Evolutionary conservation across 2,888 invertebrate species (phyloP).

Genomic region (Acleris sparsana): DNA sequence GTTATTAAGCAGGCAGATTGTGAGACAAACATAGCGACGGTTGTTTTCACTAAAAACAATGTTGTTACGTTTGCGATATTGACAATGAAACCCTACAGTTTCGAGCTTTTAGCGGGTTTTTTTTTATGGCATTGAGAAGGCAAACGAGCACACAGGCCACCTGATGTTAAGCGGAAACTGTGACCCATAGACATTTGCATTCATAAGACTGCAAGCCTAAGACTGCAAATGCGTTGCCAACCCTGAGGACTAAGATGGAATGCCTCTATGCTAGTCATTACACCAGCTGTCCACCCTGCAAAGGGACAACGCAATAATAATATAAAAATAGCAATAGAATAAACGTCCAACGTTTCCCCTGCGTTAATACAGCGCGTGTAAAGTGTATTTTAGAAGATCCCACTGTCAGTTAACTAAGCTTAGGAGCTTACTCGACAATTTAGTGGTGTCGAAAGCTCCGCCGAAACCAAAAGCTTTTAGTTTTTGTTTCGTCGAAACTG

Average conservation of each 20-base stretch:
- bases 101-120: neutral
- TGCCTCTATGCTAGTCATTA: too few relatives aligned
- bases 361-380: constrained; percentile 16
- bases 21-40: too few relatives aligned
- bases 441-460: constrained; percentile 27
- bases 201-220: too few relatives aligned
- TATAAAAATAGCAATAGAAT: neutral
- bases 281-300: too few relatives aligned
- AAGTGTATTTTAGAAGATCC: constrained; percentile 31
- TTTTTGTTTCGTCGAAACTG: constrained; percentile 1
- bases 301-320: neutral
- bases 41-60: too few relatives aligned
- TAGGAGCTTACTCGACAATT: constrained; percentile 27
- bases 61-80: neutral
- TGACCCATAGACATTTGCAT: too few relatives aligned
- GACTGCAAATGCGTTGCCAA: too few relatives aligned
- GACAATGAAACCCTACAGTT: neutral
- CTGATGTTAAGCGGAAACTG: too few relatives aligned
- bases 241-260: too few relatives aligned
- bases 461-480: constrained; percentile 19
- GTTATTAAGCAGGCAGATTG: too few relatives aligned
- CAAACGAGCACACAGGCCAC: too few relatives aligned
- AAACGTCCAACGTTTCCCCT: neutral
- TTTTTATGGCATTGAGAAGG: too few relatives aligned
- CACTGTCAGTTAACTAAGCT: constrained; percentile 31